A percentile compares a stretch with the other conserved stretches of the same genome.
phyloP scores from a whole-genome alignment of 1,140 invertebrate genomes.

The Brachionus rubens region DNA sequence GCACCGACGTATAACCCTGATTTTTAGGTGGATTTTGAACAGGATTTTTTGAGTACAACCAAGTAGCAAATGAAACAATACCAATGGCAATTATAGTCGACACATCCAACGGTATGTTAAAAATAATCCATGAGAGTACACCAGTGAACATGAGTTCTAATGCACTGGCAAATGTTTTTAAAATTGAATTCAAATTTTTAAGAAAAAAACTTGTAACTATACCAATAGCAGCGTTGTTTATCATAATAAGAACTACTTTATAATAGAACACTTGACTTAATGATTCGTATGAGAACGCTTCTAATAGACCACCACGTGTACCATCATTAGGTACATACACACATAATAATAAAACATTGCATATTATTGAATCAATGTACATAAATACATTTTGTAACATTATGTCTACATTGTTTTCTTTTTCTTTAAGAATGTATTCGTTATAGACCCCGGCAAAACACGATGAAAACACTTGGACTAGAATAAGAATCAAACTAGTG shows the following conservation, averaged over 20 bases:
- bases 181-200: constrained; percentile 85
- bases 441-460: constrained; percentile 93
- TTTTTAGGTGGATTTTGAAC: constrained; percentile 27
- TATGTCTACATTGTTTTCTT: constrained; percentile 75
- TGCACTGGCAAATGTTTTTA: constrained; percentile 92
- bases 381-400: constrained; percentile 92
- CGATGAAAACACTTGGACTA: constrained; percentile 81
- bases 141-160: constrained; percentile 87
- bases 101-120: constrained; percentile 77
- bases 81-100: constrained; percentile 77
- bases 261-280: constrained; percentile 60
- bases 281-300: constrained; percentile 28
- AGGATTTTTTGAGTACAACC: constrained; percentile 67
- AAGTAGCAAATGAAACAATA: constrained; percentile 77
- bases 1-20: background rate
- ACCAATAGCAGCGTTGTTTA: constrained; percentile 84
- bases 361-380: constrained; percentile 89
- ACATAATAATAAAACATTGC: constrained; percentile 71
- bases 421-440: constrained; percentile 82
- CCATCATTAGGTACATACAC: constrained; percentile 57
- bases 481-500: constrained; percentile 48
- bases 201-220: constrained; percentile 91
- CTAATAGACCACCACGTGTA: constrained; percentile 51
- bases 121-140: constrained; percentile 80
- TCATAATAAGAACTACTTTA: constrained; percentile 67